These are phyloP conservation scores for Mastacembelus armatus DNA, from an alignment of 2,797 vertebrate species.

Conservation along the genomic window DNA sequence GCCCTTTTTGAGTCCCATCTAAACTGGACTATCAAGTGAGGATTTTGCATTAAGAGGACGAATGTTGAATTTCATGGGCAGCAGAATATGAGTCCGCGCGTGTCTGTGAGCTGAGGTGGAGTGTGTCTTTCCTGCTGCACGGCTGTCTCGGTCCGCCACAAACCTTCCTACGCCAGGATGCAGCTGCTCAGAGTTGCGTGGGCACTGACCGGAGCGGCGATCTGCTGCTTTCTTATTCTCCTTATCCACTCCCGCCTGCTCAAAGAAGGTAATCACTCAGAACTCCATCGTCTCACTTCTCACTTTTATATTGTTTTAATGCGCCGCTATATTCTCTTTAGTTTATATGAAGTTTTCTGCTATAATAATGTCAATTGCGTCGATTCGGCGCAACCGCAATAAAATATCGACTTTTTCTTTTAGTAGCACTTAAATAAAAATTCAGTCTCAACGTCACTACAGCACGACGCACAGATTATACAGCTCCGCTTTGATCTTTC, in stretches of 20 bases:
- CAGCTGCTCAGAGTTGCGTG: constrained; percentile 97
- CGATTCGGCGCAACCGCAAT: background rate
- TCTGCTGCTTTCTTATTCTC: constrained; percentile 96
- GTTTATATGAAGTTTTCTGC: constrained; percentile 45
- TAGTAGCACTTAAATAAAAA: background rate
- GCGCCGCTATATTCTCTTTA: background rate
- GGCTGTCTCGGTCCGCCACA: constrained; percentile 61
- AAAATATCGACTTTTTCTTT: background rate
- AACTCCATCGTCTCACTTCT: background rate
- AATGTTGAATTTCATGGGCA: constrained; percentile 36
- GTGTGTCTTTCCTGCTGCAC: constrained; percentile 48
- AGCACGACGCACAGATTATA: background rate
- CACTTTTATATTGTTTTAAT: background rate
- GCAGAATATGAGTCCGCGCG: constrained; percentile 68
- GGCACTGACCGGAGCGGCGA: constrained; percentile 95
- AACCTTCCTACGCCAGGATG: constrained; percentile 87
- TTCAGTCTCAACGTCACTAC: background rate
- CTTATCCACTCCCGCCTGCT: constrained; percentile 96
- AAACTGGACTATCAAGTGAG: constrained; percentile 63
- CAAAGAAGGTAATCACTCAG: constrained; percentile 92
- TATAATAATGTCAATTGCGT: constrained; percentile 1
- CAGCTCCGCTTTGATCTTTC: constrained; percentile 4
- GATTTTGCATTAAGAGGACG: constrained; percentile 40
- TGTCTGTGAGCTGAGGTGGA: constrained; percentile 74
- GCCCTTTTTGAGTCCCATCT: background rate